Percentiles rank a stretch among this genome's conserved stretches.
Conservation (phyloP, 2,113 vertebrate genomes). For the Chroicocephalus ridibundus region DNA sequence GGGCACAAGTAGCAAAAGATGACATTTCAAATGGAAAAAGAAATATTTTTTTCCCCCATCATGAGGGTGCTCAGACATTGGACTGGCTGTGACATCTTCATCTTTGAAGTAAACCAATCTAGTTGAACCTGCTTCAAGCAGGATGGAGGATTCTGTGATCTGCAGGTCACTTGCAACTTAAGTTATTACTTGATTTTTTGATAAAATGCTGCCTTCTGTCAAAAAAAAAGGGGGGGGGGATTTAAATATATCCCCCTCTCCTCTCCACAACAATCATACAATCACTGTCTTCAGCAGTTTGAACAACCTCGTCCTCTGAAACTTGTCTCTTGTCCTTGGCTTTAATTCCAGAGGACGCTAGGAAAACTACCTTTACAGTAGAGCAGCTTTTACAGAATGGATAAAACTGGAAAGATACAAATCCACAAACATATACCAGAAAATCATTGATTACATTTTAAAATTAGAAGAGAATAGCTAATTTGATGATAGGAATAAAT, state of each 20-base stretch:
- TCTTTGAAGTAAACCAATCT: background rate
- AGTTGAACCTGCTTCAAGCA: background rate
- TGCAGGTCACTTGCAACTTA: background rate
- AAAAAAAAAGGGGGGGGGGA: background rate
- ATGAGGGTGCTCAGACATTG: background rate
- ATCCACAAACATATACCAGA: background rate
- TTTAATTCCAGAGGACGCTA: background rate
- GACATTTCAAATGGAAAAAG: background rate
- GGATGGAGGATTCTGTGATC: background rate
- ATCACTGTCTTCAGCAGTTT: background rate
- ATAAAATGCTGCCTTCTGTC: background rate
- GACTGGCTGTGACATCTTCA: background rate
- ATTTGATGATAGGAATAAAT: background rate
- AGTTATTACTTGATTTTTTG: background rate
- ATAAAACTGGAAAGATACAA: background rate
- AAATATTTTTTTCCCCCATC: background rate
- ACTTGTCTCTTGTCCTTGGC: background rate
- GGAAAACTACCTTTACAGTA: background rate
- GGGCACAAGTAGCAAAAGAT: background rate
- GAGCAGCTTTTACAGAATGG: background rate
- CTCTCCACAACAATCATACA: background rate
- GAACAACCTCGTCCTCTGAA: background rate
- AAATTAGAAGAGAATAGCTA: background rate
- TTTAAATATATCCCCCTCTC: background rate
- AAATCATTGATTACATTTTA: background rate